phyloP scores from a whole-genome alignment of 2,797 vertebrate genomes.

The Lepus oiostolus region DNA sequence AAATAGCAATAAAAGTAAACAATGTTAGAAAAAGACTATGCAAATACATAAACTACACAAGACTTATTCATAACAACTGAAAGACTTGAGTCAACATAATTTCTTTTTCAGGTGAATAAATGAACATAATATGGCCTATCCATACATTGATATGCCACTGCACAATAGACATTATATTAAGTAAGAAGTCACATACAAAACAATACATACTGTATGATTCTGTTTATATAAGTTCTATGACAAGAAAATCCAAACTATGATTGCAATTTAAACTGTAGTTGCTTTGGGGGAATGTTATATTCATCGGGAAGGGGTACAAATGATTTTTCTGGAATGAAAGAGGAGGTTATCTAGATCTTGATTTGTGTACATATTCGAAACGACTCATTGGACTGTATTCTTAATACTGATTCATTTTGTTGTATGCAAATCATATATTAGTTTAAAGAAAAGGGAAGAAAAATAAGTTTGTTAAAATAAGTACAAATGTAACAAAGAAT shows the following conservation, averaged over 20 bases:
- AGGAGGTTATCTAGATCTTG: not conserved
- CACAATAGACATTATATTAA: not conserved
- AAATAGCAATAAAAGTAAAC: not conserved
- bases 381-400: not conserved
- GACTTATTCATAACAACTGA: not conserved
- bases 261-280: not conserved
- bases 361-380: not conserved
- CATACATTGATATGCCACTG: not conserved
- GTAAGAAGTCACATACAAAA: not conserved
- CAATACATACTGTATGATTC: not conserved
- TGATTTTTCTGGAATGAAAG: not conserved
- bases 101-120: not conserved
- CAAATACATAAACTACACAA: not conserved
- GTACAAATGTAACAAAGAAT: not conserved
- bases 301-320: not conserved
- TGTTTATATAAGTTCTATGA: not conserved
- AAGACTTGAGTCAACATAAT: not conserved
- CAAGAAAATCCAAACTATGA: not conserved
- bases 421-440: not conserved
- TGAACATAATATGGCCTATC: not conserved
- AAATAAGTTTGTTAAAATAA: not conserved
- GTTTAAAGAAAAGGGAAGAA: not conserved
- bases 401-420: constrained; percentile 4
- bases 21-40: too few relatives aligned
- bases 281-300: too few relatives aligned